Evolutionary conservation across 2,888 invertebrate genomes (phyloP), one percentile per base, ranked within the genome.

Genomic region (Octonoba sinensis): DNA sequence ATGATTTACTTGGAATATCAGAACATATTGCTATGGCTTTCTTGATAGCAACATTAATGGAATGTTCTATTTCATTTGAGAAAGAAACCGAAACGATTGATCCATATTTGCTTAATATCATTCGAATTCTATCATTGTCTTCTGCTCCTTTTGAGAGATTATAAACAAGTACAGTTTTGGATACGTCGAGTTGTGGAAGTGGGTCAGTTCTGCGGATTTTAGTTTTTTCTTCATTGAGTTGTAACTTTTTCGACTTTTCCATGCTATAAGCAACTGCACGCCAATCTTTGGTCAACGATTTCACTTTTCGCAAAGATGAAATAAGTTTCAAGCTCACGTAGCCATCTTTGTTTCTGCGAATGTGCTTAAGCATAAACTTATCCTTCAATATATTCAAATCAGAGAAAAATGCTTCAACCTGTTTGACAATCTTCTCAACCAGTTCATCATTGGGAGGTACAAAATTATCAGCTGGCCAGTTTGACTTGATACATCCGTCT

Each of bases 401-500:
- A 83, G 96, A 96, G 89, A 98, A 97, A 89, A 97, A 97, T 88
- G 94, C 96, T 89, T 98, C 97, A 24, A 97, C 96, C 88, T 96
- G 95, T 59, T 93, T 91, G 64, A 94, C 92, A 86, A 96, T 95
- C 86, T 93, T 92, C 83, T 93, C 92, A 13, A 93, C 92, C 51
- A 95, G 88, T 85, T 94, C 95, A 4, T 94, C 94, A 85, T 92
- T 92, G 0, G 95, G 95, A 0, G 89, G 87, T 0, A 89, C 87
- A 84, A 88, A 88, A 11, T 86, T 24, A 15, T 16, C 12, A 22
- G 36, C 8, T 1, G 36, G 11, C 11, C 8, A 8, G 36, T 36
- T 36, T 36, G 36, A 36, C 36, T 36, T 36, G 1, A 1, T 36
- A 11, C 36, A 36, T 36, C 6, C 11, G 8, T 2, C 11, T 36